Evolutionary conservation across 2,113 vertebrate genomes (phyloP), one percentile per base, ranked within the genome.

Genomic region (Chaetodon auriga): DNA sequence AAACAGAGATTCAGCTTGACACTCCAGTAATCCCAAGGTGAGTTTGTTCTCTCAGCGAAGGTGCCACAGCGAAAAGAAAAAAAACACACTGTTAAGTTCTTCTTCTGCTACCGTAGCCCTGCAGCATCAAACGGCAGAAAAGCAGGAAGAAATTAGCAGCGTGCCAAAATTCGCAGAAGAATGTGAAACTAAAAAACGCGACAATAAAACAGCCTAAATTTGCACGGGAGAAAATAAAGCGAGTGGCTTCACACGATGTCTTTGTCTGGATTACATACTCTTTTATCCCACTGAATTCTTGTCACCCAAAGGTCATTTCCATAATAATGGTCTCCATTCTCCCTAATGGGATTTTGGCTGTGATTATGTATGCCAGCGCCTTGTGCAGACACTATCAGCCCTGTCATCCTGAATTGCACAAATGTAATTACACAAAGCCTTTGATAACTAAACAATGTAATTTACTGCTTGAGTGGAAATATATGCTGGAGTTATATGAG

Each of bases 221-320:
- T 85, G 53, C 75, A 78, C 65, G 51, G 36, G 63, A 87, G 83
- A 79, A 89, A 89, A 87, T 75, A 72, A 84, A 82, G 84, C 72
- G 68, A 71, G 36, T 13, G 68, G 78, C 80, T 86, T 87, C 80
- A 78, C 83, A 80, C 46, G 14, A 58, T 49, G 69, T 80, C 89
- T 87, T 83, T 93, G 89, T 87, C 88, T 85, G 85, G 90, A 92
- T 93, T 91, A 91, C 85, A 53, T 74, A 54, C 60, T 76, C 86
- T 88, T 90, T 90, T 88, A 93, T 94, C 91, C 92, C 85, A 25
- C 89, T 89, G 90, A 86, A 78, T 89, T 91, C 92, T 84, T 75
- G 91, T 87, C 92, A 92, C 87, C 90, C 90, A 92, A 85, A 94
- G 93, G 93, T 94, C 89, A 95, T 94, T 94, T 95, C 89, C 93